phyloP scores from a whole-genome alignment of 2,888 invertebrate genomes.

The Onchidella celtica region DNA sequence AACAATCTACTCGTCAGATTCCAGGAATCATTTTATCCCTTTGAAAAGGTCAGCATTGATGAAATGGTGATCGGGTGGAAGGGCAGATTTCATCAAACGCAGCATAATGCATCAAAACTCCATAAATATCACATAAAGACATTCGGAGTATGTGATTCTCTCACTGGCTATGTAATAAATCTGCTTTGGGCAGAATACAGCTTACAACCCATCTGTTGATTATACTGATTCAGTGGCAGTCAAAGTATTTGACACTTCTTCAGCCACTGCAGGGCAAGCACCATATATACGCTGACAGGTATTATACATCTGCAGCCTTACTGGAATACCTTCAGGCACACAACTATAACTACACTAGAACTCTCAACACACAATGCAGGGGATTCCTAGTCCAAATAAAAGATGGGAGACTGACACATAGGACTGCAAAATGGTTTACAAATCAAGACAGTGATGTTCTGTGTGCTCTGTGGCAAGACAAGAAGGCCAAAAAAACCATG shows the following conservation, averaged over 20 bases:
- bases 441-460: neutral
- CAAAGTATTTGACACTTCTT: neutral
- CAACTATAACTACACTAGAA: neutral
- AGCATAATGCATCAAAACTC: neutral
- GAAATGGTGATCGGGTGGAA: neutral
- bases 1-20: neutral
- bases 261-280: neutral
- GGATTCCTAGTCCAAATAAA: neutral
- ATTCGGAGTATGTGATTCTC: neutral
- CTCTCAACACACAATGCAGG: neutral
- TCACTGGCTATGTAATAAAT: neutral
- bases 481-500: slow-evolving; percentile 12
- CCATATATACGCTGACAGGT: neutral
- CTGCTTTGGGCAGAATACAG: neutral
- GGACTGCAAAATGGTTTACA: neutral
- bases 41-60: slow-evolving; percentile 5
- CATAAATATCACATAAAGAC: neutral
- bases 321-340: neutral
- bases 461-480: neutral
- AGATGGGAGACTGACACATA: neutral
- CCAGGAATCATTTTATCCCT: slow-evolving; percentile 29
- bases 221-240: neutral
- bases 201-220: neutral
- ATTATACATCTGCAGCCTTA: neutral
- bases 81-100: neutral